These are phyloP conservation scores for Gallinago paraguaiae DNA, from an alignment of 2,113 vertebrate genomes.

Conservation along the genomic window DNA sequence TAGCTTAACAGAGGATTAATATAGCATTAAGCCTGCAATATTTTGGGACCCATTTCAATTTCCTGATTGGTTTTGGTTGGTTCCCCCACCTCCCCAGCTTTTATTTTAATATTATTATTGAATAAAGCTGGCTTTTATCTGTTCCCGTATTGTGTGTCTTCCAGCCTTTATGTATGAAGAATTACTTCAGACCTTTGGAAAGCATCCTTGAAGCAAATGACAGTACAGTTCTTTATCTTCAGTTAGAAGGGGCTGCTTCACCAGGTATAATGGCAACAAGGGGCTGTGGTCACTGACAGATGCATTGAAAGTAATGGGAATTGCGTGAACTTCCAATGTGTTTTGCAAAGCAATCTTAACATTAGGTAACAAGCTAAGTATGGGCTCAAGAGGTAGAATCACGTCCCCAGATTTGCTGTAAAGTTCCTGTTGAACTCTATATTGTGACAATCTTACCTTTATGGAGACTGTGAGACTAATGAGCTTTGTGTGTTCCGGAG, in stretches of 20 bases:
- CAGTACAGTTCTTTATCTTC: neutral
- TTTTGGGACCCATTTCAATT: neutral
- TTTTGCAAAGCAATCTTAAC: neutral
- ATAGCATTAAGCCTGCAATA: neutral
- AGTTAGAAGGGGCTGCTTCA: neutral
- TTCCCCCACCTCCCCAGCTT: neutral
- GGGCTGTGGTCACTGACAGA: neutral
- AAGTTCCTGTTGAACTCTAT: neutral
- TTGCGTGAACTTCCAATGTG: neutral
- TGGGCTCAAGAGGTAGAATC: neutral
- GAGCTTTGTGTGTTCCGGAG: too few species aligned
- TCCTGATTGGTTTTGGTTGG: neutral
- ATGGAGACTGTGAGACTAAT: rapidly evolving
- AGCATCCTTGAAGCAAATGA: neutral
- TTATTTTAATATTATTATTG: neutral
- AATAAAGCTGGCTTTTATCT: neutral
- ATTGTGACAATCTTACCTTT: neutral
- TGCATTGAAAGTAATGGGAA: neutral
- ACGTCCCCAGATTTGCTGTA: neutral
- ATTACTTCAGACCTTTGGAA: neutral
- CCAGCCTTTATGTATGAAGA: neutral
- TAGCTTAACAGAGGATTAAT: neutral
- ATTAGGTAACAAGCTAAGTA: neutral
- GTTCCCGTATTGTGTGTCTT: neutral
- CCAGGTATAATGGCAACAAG: neutral